These are phyloP conservation scores for Lacanobia wlatinum DNA, from an alignment of 2,888 invertebrate species.

Conservation along the genomic window DNA sequence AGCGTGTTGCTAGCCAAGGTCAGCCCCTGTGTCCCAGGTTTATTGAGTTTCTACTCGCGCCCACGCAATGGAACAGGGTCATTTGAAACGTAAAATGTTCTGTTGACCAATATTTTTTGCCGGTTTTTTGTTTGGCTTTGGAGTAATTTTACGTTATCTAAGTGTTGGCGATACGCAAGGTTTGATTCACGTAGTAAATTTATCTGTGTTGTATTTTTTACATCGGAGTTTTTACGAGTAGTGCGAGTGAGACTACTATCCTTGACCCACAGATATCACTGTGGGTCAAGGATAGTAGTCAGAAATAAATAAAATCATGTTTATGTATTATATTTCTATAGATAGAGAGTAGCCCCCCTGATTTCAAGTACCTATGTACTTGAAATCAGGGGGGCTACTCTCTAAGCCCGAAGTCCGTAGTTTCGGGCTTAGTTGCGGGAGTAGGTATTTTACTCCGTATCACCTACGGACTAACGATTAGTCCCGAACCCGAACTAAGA, in stretches of 20 bases:
- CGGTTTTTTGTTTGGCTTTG: neutral
- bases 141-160: neutral
- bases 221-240: neutral
- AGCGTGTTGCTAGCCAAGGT: slow-evolving; percentile 19
- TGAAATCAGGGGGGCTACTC: too few species aligned
- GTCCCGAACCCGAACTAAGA: too few species aligned
- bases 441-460: too few species aligned
- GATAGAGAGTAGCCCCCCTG: too few species aligned
- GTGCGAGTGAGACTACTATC: too few species aligned
- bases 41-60: slow-evolving; percentile 45
- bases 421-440: too few species aligned
- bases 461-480: too few species aligned
- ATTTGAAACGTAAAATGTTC: slow-evolving; percentile 11
- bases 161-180: slow-evolving; percentile 18
- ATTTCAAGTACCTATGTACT: too few species aligned
- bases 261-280: too few species aligned
- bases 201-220: neutral
- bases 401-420: too few species aligned
- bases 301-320: neutral
- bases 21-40: neutral
- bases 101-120: slow-evolving; percentile 16
- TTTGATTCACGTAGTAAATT: neutral
- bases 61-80: slow-evolving; percentile 41
- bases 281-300: neutral
- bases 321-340: too few species aligned